Conservation (phyloP, 64 coral and sea anemone species). For the Pocillopora damicornis region DNA sequence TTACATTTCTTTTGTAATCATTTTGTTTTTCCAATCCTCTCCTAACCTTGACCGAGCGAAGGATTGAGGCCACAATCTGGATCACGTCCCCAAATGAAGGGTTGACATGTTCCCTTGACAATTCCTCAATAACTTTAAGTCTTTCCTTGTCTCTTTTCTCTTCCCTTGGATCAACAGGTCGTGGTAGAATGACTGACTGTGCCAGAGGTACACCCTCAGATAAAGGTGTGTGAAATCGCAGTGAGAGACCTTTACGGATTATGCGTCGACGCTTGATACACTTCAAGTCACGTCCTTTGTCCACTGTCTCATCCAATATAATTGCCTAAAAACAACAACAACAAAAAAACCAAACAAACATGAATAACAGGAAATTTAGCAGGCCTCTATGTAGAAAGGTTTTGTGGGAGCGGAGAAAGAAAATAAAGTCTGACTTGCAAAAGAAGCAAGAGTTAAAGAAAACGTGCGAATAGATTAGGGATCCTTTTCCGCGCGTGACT, state of each 20-base stretch:
- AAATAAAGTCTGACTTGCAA: background rate
- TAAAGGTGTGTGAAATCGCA: background rate
- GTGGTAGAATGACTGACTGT: constrained; percentile 1
- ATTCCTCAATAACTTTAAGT: background rate
- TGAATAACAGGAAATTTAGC: background rate
- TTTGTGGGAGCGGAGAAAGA: too few species aligned
- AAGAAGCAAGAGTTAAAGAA: too few species aligned
- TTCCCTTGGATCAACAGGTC: background rate
- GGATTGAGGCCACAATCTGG: background rate
- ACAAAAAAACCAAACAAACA: background rate
- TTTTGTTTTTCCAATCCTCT: background rate
- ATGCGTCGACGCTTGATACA: background rate
- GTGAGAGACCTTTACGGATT: background rate
- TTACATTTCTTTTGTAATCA: background rate
- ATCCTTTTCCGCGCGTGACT: too few species aligned
- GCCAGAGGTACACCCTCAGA: background rate
- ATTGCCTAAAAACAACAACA: background rate
- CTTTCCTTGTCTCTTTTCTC: background rate
- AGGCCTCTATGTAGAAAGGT: background rate
- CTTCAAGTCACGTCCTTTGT: background rate
- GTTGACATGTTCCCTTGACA: background rate
- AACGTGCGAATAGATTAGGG: too few species aligned
- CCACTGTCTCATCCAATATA: constrained; percentile 1
- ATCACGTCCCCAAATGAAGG: constrained; percentile 2
- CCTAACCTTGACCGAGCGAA: background rate